phyloP scores from a whole-genome alignment of 1,140 invertebrate genomes.

The Sitobion miscanthi region DNA sequence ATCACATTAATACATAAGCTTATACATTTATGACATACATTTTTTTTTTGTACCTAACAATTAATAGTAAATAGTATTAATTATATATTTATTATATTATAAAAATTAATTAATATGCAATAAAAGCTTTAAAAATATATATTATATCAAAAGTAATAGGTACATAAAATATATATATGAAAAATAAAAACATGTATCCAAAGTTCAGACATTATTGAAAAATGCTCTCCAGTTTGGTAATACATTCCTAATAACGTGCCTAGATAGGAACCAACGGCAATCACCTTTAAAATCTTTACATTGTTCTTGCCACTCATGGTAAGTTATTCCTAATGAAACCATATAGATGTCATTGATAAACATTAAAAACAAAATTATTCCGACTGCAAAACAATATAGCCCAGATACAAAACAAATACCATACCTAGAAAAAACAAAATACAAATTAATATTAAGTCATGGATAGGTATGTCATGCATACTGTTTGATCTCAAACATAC shows the following conservation, averaged over 20 bases:
- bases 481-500: background rate
- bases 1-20: background rate
- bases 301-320: conserved; percentile 60
- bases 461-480: background rate
- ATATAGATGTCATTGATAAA: conserved; percentile 60
- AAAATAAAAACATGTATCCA: background rate
- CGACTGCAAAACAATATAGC: conserved; percentile 60
- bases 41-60: background rate
- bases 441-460: background rate
- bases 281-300: conserved; percentile 52
- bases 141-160: background rate
- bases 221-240: conserved; percentile 44
- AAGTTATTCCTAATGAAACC: conserved; percentile 61
- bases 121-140: background rate
- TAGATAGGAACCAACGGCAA: conserved; percentile 51
- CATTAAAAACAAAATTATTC: conserved; percentile 58
- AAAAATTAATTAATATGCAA: background rate
- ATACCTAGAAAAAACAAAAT: conserved; percentile 60
- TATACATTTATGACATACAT: background rate
- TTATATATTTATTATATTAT: background rate
- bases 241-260: conserved; percentile 6
- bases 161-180: background rate
- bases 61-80: background rate
- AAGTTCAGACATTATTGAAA: conserved; percentile 34
- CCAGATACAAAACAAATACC: conserved; percentile 61